A percentile compares a stretch with the other conserved stretches of the same genome.
phyloP scores from a whole-genome alignment of 2,797 vertebrate species.

The Podarcis siculus region DNA sequence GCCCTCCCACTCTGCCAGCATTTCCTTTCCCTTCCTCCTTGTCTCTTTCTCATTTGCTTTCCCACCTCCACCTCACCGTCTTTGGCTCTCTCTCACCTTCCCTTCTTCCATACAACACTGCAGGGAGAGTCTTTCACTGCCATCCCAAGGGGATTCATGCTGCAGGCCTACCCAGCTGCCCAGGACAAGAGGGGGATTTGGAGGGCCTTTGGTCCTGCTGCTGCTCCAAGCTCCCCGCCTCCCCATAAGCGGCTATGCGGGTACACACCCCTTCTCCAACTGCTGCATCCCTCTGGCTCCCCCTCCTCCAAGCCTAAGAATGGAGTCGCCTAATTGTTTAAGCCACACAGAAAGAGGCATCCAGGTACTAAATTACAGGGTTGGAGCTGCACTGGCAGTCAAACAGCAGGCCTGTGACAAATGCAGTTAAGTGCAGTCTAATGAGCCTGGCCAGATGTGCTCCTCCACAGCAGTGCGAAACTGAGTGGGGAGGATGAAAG shows the following conservation, averaged over 20 bases:
- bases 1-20: too few species aligned
- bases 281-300: neutral
- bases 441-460: slow-evolving; percentile 2
- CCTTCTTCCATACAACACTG: neutral
- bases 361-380: slow-evolving; percentile 27
- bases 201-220: fast-evolving
- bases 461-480: neutral
- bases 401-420: neutral
- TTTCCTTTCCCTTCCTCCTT: neutral
- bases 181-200: neutral
- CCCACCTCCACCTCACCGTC: too few species aligned
- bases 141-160: too few species aligned
- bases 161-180: neutral
- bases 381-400: neutral
- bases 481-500: neutral
- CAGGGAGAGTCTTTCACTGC: neutral
- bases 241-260: neutral
- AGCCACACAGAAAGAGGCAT: neutral
- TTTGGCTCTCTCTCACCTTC: neutral
- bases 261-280: neutral
- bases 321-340: slow-evolving; percentile 6
- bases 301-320: neutral
- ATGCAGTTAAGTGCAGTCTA: neutral
- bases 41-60: neutral
- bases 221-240: neutral